These are phyloP conservation scores for Chymomyza procnemis DNA, from an alignment of 2,888 invertebrate genomes.

Conservation along the genomic window DNA sequence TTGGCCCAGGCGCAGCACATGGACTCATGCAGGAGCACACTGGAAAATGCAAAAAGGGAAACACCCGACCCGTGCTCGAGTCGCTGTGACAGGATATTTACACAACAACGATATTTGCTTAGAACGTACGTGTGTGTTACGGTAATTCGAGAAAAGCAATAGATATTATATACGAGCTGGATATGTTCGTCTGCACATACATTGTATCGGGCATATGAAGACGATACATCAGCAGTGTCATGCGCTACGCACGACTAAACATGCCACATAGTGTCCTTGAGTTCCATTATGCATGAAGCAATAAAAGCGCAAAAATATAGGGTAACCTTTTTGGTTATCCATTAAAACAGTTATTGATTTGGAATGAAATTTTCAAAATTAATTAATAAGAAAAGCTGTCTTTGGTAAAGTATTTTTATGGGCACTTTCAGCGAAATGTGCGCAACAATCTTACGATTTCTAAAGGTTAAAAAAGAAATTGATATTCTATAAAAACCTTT, in stretches of 20 bases:
- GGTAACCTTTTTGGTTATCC: too few relatives aligned
- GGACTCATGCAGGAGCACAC: conserved; percentile 26
- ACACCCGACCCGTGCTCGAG: conserved; percentile 2
- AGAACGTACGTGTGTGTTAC: conserved; percentile 32
- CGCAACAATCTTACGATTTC: too few relatives aligned
- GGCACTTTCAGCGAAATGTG: too few relatives aligned
- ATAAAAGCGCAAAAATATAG: neutral
- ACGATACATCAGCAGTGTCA: neutral
- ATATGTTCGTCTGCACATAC: conserved; percentile 17
- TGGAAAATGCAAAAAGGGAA: conserved; percentile 63
- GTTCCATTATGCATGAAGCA: neutral
- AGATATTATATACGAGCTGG: conserved; percentile 39
- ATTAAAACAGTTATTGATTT: too few relatives aligned
- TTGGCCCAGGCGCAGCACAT: neutral
- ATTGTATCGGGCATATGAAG: conserved; percentile 36
- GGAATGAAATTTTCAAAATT: too few relatives aligned
- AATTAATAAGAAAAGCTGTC: too few relatives aligned
- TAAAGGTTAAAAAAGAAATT: too few relatives aligned
- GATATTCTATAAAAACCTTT: too few relatives aligned
- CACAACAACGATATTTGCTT: conserved; percentile 63
- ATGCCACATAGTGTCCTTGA: neutral
- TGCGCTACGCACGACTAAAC: neutral
- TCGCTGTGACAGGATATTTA: conserved; percentile 54
- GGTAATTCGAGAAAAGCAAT: conserved; percentile 56
- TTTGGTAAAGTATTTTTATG: too few relatives aligned